Conservation (phyloP, 2,113 vertebrate species). For the Prionailurus viverrinus region DNA sequence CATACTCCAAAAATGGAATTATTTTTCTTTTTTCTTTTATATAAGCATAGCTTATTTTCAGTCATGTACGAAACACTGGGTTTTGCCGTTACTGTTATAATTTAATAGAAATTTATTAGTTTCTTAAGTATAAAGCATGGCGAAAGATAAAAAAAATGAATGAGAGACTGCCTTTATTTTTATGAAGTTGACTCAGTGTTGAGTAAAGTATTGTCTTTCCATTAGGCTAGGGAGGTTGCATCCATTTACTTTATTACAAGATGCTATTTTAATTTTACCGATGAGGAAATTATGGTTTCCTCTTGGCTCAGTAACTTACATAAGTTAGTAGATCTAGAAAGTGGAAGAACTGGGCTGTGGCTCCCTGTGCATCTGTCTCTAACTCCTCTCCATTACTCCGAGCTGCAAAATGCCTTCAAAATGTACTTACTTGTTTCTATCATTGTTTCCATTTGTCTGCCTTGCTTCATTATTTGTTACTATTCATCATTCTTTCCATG, state of each 20-base stretch:
- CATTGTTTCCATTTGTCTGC: background rate
- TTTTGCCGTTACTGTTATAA: conserved; percentile 5
- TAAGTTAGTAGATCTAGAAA: background rate
- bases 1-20: conserved; percentile 34
- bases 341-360: background rate
- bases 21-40: conserved; percentile 21
- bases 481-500: background rate
- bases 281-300: background rate
- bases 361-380: background rate
- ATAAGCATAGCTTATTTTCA: conserved; percentile 31
- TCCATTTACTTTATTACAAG: background rate
- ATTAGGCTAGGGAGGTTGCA: conserved; percentile 1
- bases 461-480: background rate
- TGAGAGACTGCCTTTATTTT: conserved; percentile 14
- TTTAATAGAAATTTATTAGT: conserved; percentile 38
- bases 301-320: background rate
- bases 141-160: conserved; percentile 1
- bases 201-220: conserved; percentile 36
- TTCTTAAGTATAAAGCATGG: background rate
- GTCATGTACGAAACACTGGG: background rate
- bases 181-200: background rate
- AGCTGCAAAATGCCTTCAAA: background rate
- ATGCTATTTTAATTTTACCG: background rate
- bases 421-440: background rate
- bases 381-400: background rate